Percentiles rank a stretch among this genome's conserved stretches.
Conservation (phyloP, 2,113 vertebrate genomes). For the Cyprinodon tularosa region DNA sequence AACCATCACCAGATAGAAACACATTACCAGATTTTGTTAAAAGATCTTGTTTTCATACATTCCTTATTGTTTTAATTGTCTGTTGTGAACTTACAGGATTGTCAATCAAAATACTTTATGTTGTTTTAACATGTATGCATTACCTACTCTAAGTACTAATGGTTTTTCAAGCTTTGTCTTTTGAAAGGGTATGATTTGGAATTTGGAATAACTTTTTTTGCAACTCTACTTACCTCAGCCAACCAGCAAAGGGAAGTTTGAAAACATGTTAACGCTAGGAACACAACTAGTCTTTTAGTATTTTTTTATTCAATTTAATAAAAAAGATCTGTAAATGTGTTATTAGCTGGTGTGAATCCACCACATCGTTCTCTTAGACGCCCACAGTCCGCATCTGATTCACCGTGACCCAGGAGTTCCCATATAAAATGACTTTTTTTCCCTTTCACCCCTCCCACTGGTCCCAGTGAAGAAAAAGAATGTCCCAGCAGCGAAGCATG, state of each 20-base stretch:
- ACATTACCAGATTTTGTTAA: too few species aligned
- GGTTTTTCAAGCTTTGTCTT: too few species aligned
- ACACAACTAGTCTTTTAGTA: neutral
- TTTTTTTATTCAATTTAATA: neutral
- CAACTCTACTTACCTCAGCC: neutral
- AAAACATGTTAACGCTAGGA: neutral
- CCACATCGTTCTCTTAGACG: conserved; percentile 15
- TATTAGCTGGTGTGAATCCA: neutral
- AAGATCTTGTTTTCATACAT: too few species aligned
- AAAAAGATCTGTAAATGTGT: neutral
- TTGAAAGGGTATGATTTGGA: too few species aligned
- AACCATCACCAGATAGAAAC: too few species aligned
- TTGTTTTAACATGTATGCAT: too few species aligned
- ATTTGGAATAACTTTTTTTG: neutral
- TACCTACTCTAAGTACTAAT: too few species aligned
- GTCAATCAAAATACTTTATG: too few species aligned
- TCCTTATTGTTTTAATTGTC: too few species aligned
- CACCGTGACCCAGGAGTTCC: conserved; percentile 40
- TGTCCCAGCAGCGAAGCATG: conserved; percentile 93
- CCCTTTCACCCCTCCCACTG: conserved; percentile 60
- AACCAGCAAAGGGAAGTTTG: neutral
- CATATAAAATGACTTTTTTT: conserved; percentile 60
- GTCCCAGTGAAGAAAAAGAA: conserved; percentile 79
- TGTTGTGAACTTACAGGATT: too few species aligned
- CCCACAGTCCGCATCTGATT: conserved; percentile 35